Evolutionary conservation across 2,113 vertebrate genomes (phyloP).

Genomic region (Turnix velox): DNA sequence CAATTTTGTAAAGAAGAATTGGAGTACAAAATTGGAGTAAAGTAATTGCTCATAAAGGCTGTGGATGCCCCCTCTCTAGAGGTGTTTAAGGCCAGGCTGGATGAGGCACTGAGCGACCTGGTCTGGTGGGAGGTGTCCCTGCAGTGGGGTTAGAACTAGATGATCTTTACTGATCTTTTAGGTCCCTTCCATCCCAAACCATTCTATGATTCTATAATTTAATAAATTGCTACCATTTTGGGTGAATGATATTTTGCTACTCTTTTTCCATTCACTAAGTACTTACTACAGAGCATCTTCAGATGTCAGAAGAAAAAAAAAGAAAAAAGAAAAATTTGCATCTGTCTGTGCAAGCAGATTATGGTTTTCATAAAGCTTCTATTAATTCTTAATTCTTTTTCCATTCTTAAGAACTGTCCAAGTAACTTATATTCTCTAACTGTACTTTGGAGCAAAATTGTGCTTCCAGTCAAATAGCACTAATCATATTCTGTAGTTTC

Average conservation of each 20-base stretch:
- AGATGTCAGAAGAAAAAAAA: background rate
- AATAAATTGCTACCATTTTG: background rate
- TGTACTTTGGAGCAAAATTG: background rate
- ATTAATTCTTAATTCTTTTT: background rate
- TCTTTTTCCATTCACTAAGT: background rate
- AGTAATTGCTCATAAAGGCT: no score
- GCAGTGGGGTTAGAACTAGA: no score
- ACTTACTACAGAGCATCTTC: background rate
- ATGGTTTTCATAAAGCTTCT: background rate
- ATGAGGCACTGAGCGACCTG: no score
- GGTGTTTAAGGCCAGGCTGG: no score
- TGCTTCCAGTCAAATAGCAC: background rate
- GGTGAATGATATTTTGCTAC: background rate
- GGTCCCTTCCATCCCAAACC: no score
- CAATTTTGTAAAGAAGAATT: background rate
- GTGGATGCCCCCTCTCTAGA: no score
- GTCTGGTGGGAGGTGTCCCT: no score
- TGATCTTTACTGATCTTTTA: no score
- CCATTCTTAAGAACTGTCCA: background rate
- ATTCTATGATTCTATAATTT: no score
- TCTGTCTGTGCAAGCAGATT: background rate
- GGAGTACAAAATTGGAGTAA: background rate
- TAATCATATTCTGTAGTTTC: background rate
- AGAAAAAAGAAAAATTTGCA: background rate
- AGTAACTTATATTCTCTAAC: background rate